These are phyloP conservation scores for Albula glossodonta DNA, from an alignment of 2,113 vertebrate genomes.

Conservation along the genomic window DNA sequence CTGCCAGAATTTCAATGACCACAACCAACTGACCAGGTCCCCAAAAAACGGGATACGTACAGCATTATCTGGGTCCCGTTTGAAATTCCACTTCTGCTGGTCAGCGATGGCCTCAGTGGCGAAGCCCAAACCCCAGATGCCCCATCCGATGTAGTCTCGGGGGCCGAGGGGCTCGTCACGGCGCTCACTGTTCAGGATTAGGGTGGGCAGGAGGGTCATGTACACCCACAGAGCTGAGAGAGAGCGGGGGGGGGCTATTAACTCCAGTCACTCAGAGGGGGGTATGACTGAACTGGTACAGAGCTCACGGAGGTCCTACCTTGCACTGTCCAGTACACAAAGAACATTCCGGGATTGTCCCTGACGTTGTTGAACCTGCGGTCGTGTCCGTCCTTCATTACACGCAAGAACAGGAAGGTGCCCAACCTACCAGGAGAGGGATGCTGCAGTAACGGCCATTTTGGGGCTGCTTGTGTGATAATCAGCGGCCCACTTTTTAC, in stretches of 20 bases:
- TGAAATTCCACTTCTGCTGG: constrained; percentile 79
- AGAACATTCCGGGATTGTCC: constrained; percentile 71
- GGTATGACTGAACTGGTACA: not conserved
- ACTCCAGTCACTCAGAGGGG: not conserved
- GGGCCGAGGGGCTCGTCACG: constrained; percentile 62
- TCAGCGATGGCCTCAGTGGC: constrained; percentile 70
- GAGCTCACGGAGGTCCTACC: constrained; percentile 49
- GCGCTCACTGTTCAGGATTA: constrained; percentile 73
- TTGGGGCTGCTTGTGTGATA: constrained; percentile 68
- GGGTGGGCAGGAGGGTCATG: constrained; percentile 75
- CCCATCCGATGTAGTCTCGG: constrained; percentile 75
- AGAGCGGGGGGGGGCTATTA: not conserved
- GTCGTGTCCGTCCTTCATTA: constrained; percentile 75
- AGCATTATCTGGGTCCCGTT: constrained; percentile 66
- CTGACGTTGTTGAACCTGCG: constrained; percentile 73
- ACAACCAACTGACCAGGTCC: not conserved
- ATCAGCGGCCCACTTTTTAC: constrained; percentile 42
- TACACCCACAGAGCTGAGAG: constrained; percentile 75
- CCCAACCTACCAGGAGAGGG: constrained; percentile 63
- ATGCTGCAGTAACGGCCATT: constrained; percentile 36
- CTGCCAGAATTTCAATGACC: not conserved
- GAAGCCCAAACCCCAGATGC: constrained; percentile 72
- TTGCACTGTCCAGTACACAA: constrained; percentile 79
- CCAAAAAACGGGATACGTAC: constrained; percentile 56
- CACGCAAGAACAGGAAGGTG: constrained; percentile 74